These are phyloP conservation scores for Natrix natrix DNA, from an alignment of 2,797 vertebrate species.

Conservation along the genomic window DNA sequence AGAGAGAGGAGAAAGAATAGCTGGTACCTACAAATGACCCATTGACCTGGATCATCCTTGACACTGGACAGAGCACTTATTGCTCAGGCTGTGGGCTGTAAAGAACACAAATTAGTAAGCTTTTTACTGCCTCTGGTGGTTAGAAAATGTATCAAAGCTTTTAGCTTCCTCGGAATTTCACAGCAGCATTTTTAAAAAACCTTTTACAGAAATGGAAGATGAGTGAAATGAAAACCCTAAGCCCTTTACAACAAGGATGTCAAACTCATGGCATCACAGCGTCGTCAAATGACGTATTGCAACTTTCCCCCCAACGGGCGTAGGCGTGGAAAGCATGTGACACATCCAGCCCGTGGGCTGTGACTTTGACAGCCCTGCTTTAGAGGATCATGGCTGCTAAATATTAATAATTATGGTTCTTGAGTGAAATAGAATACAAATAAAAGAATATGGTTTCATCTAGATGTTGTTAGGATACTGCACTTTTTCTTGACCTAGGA, in stretches of 20 bases:
- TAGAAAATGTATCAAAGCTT: neutral
- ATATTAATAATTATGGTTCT: neutral
- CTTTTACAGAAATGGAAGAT: neutral
- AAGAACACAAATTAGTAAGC: neutral
- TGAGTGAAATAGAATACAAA: neutral
- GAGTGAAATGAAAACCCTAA: neutral
- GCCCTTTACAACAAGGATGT: too few relatives aligned
- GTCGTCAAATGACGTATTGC: too few relatives aligned
- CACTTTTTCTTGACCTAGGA: neutral
- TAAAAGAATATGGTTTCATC: neutral
- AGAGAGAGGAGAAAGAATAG: neutral
- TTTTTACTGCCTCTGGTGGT: neutral
- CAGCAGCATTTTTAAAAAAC: neutral
- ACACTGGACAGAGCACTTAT: neutral
- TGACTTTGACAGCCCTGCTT: neutral
- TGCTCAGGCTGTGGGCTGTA: neutral
- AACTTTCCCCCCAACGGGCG: too few relatives aligned
- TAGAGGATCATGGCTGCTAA: neutral
- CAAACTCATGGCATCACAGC: too few relatives aligned
- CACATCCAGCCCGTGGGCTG: too few relatives aligned
- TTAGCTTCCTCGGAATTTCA: neutral
- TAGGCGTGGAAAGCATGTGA: too few relatives aligned
- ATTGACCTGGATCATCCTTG: neutral
- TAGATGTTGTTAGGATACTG: neutral
- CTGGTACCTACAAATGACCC: accelerated